Conservation (phyloP, 1,140 invertebrate species). For the Callitettix versicolor region DNA sequence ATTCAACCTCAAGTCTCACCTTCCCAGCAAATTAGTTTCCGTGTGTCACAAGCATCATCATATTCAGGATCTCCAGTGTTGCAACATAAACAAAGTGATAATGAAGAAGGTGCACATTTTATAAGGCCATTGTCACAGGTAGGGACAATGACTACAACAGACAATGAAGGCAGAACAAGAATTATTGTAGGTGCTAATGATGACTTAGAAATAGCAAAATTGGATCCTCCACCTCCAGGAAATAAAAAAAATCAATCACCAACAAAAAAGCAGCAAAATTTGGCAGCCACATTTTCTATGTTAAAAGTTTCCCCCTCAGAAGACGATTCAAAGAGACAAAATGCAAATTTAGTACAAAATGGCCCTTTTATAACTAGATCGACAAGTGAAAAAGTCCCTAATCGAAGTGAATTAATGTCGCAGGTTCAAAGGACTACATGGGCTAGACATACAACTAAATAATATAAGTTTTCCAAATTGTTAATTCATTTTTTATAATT, state of each 20-base stretch:
- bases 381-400: conserved; percentile 73
- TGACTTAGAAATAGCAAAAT: conserved; percentile 31
- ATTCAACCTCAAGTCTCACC: conserved; percentile 26
- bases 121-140: conserved; percentile 56
- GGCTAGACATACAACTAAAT: conserved; percentile 80
- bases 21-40: conserved; percentile 29
- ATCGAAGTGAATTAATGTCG: conserved; percentile 71
- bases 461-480: too few species aligned
- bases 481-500: too few species aligned
- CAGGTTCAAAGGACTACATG: conserved; percentile 66
- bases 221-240: conserved; percentile 34
- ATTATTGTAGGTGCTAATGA: conserved; percentile 37
- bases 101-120: conserved; percentile 37
- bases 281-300: conserved; percentile 20
- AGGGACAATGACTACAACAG: conserved; percentile 45
- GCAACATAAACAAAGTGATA: not conserved
- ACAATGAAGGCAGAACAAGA: conserved; percentile 41
- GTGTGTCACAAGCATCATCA: conserved; percentile 34
- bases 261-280: conserved; percentile 12
- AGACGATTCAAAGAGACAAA: conserved; percentile 1
- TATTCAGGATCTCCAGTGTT: conserved; percentile 33
- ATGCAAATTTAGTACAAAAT: conserved; percentile 10
- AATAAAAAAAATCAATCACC: conserved; percentile 12
- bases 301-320: conserved; percentile 12
- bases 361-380: conserved; percentile 58